A percentile compares a stretch with the other conserved stretches of the same genome.
Evolutionary conservation across 2,113 vertebrate genomes (phyloP).

Genomic region (Meriones unguiculatus): DNA sequence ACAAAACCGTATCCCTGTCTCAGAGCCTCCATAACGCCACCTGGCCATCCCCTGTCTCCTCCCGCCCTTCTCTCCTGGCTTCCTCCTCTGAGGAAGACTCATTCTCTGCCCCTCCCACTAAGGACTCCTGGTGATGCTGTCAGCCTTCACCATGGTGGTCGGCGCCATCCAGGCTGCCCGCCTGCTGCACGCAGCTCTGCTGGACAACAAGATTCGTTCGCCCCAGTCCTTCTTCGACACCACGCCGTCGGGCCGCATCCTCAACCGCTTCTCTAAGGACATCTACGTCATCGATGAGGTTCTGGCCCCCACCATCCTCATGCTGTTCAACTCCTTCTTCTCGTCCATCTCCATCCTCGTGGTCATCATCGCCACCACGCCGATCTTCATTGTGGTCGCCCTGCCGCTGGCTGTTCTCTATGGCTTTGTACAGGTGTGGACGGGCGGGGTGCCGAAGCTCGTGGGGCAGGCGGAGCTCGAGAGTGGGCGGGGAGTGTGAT

Average conservation of each 20-base stretch:
- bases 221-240: slow-evolving; percentile 98
- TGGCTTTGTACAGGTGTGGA: slow-evolving; percentile 93
- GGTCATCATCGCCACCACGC: slow-evolving; percentile 93
- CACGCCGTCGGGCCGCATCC: slow-evolving; percentile 95
- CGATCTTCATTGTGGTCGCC: slow-evolving; percentile 92
- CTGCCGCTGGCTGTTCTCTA: slow-evolving; percentile 92
- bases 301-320: slow-evolving; percentile 91
- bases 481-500: not conserved
- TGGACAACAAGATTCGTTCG: slow-evolving; percentile 94
- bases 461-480: not conserved
- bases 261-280: slow-evolving; percentile 99
- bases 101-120: slow-evolving; percentile 74
- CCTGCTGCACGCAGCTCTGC: slow-evolving; percentile 90
- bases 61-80: accelerated
- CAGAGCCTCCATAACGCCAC: no score
- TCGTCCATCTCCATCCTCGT: slow-evolving; percentile 92
- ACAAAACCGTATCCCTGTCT: not conserved
- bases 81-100: not conserved
- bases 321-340: slow-evolving; percentile 93
- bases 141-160: slow-evolving; percentile 92
- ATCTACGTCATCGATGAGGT: slow-evolving; percentile 94
- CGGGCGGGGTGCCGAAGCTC: accelerated
- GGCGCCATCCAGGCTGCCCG: slow-evolving; percentile 92
- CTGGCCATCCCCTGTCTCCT: not conserved
- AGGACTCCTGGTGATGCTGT: slow-evolving; percentile 92